These are phyloP conservation scores for Symphodus melops DNA, from an alignment of 2,113 vertebrate species.

Conservation along the genomic window DNA sequence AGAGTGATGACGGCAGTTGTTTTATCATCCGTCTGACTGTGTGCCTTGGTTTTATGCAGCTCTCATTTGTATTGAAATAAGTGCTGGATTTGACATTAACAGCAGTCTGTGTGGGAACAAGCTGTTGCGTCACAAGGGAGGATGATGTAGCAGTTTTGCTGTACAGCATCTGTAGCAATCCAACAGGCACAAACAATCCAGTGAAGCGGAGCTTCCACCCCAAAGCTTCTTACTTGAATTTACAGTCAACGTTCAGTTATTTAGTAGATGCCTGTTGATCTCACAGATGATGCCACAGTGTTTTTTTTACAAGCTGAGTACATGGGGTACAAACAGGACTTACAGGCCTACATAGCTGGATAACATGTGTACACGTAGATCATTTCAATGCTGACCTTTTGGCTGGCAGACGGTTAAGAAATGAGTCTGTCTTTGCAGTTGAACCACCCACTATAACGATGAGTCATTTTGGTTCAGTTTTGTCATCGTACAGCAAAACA, in stretches of 20 bases:
- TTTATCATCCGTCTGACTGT: background rate
- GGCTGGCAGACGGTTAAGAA: background rate
- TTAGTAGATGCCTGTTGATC: conserved; percentile 31
- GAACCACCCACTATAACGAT: background rate
- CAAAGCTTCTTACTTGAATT: no score
- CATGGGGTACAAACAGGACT: background rate
- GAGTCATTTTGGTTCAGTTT: conserved; percentile 38
- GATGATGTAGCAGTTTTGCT: conserved; percentile 81
- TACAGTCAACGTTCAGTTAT: no score
- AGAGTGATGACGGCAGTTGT: background rate
- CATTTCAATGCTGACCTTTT: background rate
- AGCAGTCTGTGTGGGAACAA: conserved; percentile 43
- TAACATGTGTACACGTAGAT: background rate
- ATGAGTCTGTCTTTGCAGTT: background rate
- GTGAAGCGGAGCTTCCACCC: conserved; percentile 21
- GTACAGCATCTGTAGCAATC: conserved; percentile 57
- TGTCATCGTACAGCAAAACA: conserved; percentile 23
- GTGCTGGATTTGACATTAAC: conserved; percentile 27
- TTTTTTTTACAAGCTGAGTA: background rate
- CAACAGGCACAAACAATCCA: conserved; percentile 17
- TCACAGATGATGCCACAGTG: conserved; percentile 7
- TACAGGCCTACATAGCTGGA: background rate
- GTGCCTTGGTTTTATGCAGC: background rate
- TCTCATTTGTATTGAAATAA: conserved; percentile 27
- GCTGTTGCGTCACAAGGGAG: conserved; percentile 61